Evolutionary conservation across 2,113 vertebrate genomes (phyloP), one percentile per base, ranked within the genome.

Genomic region (Lontra canadensis): DNA sequence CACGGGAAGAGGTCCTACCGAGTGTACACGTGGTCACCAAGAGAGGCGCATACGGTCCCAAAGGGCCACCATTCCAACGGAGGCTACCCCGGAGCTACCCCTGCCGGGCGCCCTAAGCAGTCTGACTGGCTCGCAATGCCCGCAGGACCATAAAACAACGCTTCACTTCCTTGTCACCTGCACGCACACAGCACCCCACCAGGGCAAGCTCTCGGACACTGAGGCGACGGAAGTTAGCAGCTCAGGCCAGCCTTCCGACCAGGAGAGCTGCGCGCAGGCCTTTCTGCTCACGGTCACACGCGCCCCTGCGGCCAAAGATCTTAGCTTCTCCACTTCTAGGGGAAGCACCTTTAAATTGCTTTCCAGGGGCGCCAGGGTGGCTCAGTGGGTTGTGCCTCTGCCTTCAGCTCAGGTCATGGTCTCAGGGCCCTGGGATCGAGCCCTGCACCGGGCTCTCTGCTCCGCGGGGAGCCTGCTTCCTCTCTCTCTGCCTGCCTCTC

Each of bases 201-300:
- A 31, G 42, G 34, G 49, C 55, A 21, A 21, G 69, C 34, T 7
- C 31, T 39, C 26, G 11, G 20, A 55, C 9, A 21, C 20, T 0
- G 9, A 7, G 3, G 63, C 4, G 2, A 7, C 29, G 6, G 39
- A 31, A 21, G 39, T 12, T 6, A 18, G 15, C 39, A 26, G 20
- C 12, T 44, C 25, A 26, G 17, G 74, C 15, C 42, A 1, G 74
- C 42, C 74, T 31, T 31, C 14, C 8, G 69, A 73, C 20, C 36
- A 6, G 74, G 42, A 26, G 0, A 47, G 52, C 15, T 4, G 12
- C 4, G 13, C 4, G 3, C 9, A 49, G 6, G 10, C 2, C 42
- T 12, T 21, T 5, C 21, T 34, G 26, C 31, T 49, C 26, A 18
- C 47, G 1, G 49, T 1, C 9, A 15, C n/a, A 69, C 21, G 1